Evolutionary conservation across 2,113 vertebrate species (phyloP), one percentile per base, ranked within the genome.

Genomic region (Asarcornis scutulata): DNA sequence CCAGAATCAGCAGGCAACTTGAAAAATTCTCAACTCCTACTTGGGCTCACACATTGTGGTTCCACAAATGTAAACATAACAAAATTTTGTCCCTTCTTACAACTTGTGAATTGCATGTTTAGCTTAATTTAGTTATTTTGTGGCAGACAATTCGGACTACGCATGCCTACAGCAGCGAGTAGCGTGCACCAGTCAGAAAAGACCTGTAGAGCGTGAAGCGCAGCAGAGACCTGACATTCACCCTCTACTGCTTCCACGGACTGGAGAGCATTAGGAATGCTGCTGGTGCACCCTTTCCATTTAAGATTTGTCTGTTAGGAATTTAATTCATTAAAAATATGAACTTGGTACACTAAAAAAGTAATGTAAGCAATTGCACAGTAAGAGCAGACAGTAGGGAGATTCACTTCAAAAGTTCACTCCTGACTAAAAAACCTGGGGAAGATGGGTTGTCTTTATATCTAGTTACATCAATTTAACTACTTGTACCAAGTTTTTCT

Each of bases 61-160:
- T 79, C 63, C 5, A 93, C 23, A 82, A 93, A 95, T 20, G 29
- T 78, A 92, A 97, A 87, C 67, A 87, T 29, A 68, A 89, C 6
- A 83, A 67, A 59, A 82, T 36, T 73, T 95, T 94, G 90, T 89
- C 69, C 89, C 84, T 36, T 50, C 21, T 36, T 29, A 50, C 22
- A 63, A 63, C 34, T 38, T 38, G 17, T 36, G n/a, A 50, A 50
- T 11, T 12, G 12, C 34, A 77, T 31, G 29, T 16, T 46, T 78
- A 38, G 4, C 29, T 20, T 62, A 44, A 36, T 36, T 36, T 36
- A 36, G 50, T 48, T 69, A 27, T 62, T 78, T 36, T 63, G 29
- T 32, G 44, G 34, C 46, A 63, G 44, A 63, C 22, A 52, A 62
- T 17, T 50, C 67, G 36, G 68, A 71, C 23, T 13, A 29, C 18